Evolutionary conservation across 64 coral and sea anemone species (phyloP), one percentile per base, ranked within the genome.

Genomic region (Porites australiensis): DNA sequence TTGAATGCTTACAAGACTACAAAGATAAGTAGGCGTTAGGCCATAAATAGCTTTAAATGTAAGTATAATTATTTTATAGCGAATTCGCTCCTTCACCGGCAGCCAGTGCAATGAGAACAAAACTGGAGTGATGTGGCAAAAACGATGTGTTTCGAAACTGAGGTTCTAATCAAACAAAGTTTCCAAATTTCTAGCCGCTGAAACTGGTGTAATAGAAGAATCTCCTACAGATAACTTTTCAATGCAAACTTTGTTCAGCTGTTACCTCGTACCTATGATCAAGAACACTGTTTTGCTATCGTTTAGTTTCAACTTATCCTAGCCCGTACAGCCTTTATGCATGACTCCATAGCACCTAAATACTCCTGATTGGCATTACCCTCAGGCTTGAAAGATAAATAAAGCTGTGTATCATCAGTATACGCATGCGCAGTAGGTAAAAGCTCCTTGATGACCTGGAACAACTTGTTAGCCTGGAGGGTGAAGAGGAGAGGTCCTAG

Each of bases 401-500:
- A 76, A 14, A 22, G 49, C 4, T 76, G 73, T 6, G 73, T 76
- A 49, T 76, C 73, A 45, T 76, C 73, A 43, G 73, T 4, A 45
- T 76, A 43, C 19, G 73, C 73, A 76, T 76, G 73, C 37, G 4
- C 73, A 14, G 37, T 22, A 13, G 16, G 82, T 5, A 71, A 18
- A 64, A 46, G 83, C 22, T 67, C 67, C 83, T 70, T 5, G 83
- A 86, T 86, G 10, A 86, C 64, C 13, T 52, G 27, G 50, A 86
- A 86, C 45, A 69, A 66, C 83, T 86, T 86, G 14, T 63, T 50
- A 86, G 83, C 64, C 65, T 70, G 69, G 23, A 86, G 62, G 37
- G 83, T 48, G 27, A 0, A 1, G 1, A 37, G 27, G 27, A 37
- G 27, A 37, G 27, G 27, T 37, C 27, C 27, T 50, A 86, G 68